These are phyloP conservation scores for Panulirus ornatus DNA, from an alignment of 1,140 invertebrate genomes.

Conservation along the genomic window DNA sequence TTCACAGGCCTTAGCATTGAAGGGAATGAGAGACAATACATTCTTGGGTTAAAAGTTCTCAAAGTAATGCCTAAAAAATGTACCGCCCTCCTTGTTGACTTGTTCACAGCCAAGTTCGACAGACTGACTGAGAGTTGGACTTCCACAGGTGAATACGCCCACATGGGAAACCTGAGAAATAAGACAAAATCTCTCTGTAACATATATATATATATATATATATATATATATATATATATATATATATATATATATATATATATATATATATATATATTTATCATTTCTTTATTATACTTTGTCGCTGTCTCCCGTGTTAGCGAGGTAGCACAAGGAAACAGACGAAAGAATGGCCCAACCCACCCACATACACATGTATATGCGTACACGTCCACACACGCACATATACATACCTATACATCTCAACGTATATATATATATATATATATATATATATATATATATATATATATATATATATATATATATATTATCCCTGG, in stretches of 20 bases:
- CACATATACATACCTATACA: no score
- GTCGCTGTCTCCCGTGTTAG: not conserved
- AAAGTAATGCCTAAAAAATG: conserved; percentile 40
- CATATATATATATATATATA: not conserved
- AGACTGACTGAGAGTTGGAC: not conserved
- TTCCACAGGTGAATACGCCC: conserved; percentile 44
- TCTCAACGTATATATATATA: no score
- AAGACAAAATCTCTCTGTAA: not conserved
- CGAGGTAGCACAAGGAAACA: no score
- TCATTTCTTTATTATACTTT: not conserved
- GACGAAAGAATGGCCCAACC: no score
- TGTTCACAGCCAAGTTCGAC: conserved; percentile 32
- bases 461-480: no score
- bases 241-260: not conserved
- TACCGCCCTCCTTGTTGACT: not conserved
- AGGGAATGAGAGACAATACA: not conserved
- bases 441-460: no score
- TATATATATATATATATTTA: not conserved
- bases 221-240: not conserved
- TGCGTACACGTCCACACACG: not conserved
- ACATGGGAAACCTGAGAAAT: not conserved
- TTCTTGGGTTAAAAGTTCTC: conserved; percentile 43
- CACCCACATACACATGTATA: not conserved
- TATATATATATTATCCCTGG: no score
- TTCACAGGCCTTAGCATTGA: not conserved